Evolutionary conservation across 2,888 invertebrate genomes (phyloP).

Genomic region (Limnephilus auricula): DNA sequence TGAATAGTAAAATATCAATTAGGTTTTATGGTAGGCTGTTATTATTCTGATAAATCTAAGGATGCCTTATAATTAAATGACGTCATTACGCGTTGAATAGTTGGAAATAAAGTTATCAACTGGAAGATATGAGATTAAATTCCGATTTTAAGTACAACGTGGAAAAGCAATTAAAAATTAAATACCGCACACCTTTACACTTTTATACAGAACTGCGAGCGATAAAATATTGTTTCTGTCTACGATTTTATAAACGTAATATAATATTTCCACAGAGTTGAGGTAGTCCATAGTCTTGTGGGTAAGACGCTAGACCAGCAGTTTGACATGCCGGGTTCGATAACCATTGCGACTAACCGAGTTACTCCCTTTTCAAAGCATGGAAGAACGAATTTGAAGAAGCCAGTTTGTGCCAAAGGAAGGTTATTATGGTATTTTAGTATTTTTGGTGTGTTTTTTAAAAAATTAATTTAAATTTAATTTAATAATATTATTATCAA

Average conservation of each 20-base stretch:
- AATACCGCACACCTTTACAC: not conserved
- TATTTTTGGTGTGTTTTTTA: too few species aligned
- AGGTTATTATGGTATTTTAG: too few species aligned
- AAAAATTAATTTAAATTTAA: too few species aligned
- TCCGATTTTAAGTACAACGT: not conserved
- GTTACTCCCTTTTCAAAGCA: too few species aligned
- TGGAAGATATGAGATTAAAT: not conserved
- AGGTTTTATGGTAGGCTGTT: not conserved
- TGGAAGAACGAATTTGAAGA: too few species aligned
- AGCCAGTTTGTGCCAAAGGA: too few species aligned
- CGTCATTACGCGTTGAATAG: not conserved
- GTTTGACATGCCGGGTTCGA: too few species aligned
- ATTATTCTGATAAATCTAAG: not conserved
- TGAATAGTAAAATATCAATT: not conserved
- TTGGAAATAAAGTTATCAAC: not conserved
- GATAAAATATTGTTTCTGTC: not conserved
- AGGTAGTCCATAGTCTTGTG: too few species aligned
- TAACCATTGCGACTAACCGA: too few species aligned
- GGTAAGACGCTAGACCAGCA: too few species aligned
- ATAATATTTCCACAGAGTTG: not conserved
- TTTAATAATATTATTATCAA: too few species aligned
- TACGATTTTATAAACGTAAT: not conserved
- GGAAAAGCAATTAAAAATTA: not conserved
- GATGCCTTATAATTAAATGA: not conserved
- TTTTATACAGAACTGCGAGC: not conserved